A percentile compares a stretch with the other conserved stretches of the same genome.
Evolutionary conservation across 2,888 invertebrate genomes (phyloP).

Genomic region (Lomographa bimaculata): DNA sequence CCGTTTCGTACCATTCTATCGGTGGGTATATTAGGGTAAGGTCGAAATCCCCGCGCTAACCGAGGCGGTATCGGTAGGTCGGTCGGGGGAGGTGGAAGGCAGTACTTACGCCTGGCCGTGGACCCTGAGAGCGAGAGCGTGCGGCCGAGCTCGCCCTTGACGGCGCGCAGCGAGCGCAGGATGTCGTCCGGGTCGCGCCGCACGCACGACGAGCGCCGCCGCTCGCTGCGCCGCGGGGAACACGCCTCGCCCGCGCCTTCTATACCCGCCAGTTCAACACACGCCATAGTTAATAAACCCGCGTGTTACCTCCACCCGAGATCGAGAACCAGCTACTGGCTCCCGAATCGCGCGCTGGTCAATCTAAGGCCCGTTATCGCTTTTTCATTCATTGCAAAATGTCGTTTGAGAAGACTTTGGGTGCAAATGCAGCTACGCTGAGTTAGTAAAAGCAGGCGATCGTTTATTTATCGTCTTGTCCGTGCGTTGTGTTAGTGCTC

Average conservation of each 20-base stretch:
- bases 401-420: no score
- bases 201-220: constrained; percentile 92
- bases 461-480: background rate
- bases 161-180: constrained; percentile 90
- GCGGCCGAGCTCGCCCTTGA: constrained; percentile 91
- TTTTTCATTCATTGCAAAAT: no score
- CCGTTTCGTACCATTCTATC: no score
- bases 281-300: constrained; percentile 27
- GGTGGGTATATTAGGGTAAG: no score
- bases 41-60: background rate
- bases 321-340: no score
- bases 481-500: background rate
- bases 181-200: constrained; percentile 94
- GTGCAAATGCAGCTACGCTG: no score
- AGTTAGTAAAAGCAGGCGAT: background rate
- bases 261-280: constrained; percentile 42
- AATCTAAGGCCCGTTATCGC: no score
- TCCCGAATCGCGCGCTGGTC: no score
- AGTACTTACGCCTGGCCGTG: constrained; percentile 89
- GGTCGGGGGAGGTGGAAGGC: no score
- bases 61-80: no score
- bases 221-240: constrained; percentile 79
- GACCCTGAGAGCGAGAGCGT: constrained; percentile 91
- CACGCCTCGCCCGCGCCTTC: constrained; percentile 52
- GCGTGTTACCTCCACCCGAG: no score